Base-by-base conservation (phyloP, 2,797 vertebrate genomes). In the Pempheris klunzingeri region DNA sequence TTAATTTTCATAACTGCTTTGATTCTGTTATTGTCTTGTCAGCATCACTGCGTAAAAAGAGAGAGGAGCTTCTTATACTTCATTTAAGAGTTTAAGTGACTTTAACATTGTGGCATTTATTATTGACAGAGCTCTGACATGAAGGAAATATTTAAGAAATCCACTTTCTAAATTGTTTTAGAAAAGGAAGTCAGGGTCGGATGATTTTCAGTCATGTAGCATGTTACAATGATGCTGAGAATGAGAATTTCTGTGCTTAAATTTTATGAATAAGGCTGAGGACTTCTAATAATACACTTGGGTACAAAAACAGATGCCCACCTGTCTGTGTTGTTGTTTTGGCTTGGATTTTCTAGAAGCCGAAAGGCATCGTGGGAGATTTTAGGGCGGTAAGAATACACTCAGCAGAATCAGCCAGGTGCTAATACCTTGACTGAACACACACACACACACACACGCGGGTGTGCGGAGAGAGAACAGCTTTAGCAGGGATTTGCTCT, bases 401-500 rank as follows among this genome's bases (percentile, higher is more conserved):
- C 69, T 36, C 62, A 66, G 78, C 77, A 44, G 39, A 76, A 76
- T 85, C 80, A 85, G 76, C 87, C 82, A 84, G 78, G 83, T 67
- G 75, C 79, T 90, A 92, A 92, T 88, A 63, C 90, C 81, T 71
- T 58, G 57, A 62, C 71, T 30, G 54, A 52, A 44, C 64, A 34
- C 44, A 47, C 69, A 76, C 53, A 57, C 43, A 47, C 36, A 53
- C 43, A 34, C 52, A 52, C 39, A 38, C 3, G 0, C 13, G 62
- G 18, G 49, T n/a, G n/a, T n/a, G n/a, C n/a, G 46, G 47, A 46
- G 68, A 32, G 77, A 22, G 79, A 70, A 17, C 41, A 65, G 91
- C 79, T 87, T 93, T 90, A 86, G 67, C 14, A 71, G 68, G 91
- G 93, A 93, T 92, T 92, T 90, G 69, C 85, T 80, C 15, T 64